Conservation (phyloP, 2,888 invertebrate genomes). For the Agrilus mali region DNA sequence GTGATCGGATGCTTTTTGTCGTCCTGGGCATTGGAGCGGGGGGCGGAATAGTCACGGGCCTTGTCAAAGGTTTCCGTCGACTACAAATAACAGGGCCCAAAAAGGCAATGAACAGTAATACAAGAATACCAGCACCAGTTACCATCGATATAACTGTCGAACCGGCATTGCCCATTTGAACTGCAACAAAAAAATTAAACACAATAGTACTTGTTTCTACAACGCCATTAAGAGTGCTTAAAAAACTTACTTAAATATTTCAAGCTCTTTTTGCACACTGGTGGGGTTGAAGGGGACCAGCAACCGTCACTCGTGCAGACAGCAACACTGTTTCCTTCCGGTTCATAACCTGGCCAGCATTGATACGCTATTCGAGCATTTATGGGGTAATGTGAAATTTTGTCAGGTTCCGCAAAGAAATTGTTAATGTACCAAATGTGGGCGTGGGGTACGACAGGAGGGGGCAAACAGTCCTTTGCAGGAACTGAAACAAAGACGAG, state of each 20-base stretch:
- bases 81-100: constrained; percentile 29
- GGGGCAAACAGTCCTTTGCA: constrained; percentile 26
- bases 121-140: constrained; percentile 31
- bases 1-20: constrained; percentile 24
- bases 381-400: constrained; percentile 24
- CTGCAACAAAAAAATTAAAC: constrained; percentile 13
- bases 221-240: too few species aligned
- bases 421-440: constrained; percentile 22
- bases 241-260: constrained; percentile 23
- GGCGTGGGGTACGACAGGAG: constrained; percentile 26
- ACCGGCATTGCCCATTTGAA: constrained; percentile 23
- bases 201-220: too few species aligned
- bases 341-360: constrained; percentile 31
- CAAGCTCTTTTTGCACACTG: constrained; percentile 21
- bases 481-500: constrained; percentile 20
- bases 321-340: constrained; percentile 28
- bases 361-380: constrained; percentile 29
- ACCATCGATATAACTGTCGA: constrained; percentile 28
- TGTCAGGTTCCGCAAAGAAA: constrained; percentile 13
- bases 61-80: constrained; percentile 24
- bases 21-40: constrained; percentile 16
- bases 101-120: constrained; percentile 28
- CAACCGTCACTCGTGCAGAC: constrained; percentile 31
- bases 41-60: constrained; percentile 23
- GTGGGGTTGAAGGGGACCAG: constrained; percentile 28